Percentiles rank a stretch among this genome's conserved stretches.
These are phyloP conservation scores for Papilio polytes DNA, from an alignment of 1,140 invertebrate species.

Conservation along the genomic window DNA sequence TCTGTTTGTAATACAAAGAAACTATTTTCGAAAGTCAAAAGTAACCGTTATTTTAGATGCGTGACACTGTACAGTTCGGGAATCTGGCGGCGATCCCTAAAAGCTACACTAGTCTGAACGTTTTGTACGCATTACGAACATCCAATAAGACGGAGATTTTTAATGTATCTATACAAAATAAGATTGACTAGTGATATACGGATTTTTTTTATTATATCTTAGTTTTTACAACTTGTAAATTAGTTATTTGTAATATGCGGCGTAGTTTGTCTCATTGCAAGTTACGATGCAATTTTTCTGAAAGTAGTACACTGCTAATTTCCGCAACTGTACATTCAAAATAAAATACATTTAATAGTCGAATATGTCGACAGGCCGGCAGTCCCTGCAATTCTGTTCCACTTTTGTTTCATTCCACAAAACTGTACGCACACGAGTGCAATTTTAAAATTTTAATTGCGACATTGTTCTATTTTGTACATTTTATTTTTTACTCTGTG, in stretches of 20 bases:
- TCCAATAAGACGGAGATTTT: too few relatives aligned
- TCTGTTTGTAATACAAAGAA: background rate
- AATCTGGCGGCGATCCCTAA: too few relatives aligned
- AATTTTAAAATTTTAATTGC: slow-evolving; percentile 25
- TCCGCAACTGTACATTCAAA: background rate
- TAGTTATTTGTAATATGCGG: too few relatives aligned
- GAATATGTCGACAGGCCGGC: background rate
- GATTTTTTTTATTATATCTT: too few relatives aligned
- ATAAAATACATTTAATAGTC: background rate
- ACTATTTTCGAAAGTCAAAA: background rate
- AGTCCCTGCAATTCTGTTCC: background rate
- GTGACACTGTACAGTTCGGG: background rate
- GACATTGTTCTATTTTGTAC: slow-evolving; percentile 4
- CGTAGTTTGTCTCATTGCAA: too few relatives aligned
- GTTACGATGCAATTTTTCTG: too few relatives aligned
- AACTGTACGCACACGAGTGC: slow-evolving; percentile 7
- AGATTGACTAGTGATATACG: too few relatives aligned
- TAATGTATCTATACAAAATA: too few relatives aligned
- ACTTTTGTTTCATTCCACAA: slow-evolving; percentile 17
- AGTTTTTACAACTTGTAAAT: too few relatives aligned
- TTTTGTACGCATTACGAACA: too few relatives aligned
- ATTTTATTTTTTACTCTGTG: slow-evolving; percentile 14
- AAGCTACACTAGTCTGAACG: too few relatives aligned
- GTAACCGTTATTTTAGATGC: background rate
- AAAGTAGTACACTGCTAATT: too few relatives aligned